Evolutionary conservation across 1,140 invertebrate species (phyloP).

Genomic region (Geopemphigus sp.): DNA sequence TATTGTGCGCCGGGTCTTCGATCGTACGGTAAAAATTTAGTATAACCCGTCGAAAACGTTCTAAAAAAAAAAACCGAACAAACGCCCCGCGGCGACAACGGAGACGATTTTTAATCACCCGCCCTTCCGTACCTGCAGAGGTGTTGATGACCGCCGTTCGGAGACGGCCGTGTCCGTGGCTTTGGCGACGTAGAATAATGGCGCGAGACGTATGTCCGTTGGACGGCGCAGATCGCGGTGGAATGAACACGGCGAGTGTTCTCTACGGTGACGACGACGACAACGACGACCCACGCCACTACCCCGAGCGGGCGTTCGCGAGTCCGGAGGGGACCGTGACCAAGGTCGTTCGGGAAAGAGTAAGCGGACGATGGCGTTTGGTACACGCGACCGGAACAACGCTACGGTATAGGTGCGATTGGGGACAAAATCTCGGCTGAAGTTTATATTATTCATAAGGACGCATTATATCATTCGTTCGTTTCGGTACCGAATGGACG

Average conservation of each 20-base stretch:
- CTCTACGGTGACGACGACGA: not conserved
- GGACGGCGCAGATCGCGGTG: conserved; percentile 6
- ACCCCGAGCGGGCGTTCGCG: not conserved
- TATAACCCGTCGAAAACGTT: no score
- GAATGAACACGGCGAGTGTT: conserved; percentile 4
- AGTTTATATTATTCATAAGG: no score
- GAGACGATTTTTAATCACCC: no score
- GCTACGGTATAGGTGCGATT: not conserved
- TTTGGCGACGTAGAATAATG: not conserved
- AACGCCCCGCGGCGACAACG: no score
- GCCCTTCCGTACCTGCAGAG: not conserved
- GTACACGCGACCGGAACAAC: not conserved
- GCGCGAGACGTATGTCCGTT: not conserved
- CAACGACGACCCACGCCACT: not conserved
- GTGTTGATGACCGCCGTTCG: not conserved
- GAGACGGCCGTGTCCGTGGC: not conserved
- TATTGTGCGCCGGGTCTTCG: no score
- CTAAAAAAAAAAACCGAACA: no score
- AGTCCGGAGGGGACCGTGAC: not conserved
- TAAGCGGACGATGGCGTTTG: not conserved
- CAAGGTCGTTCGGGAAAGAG: conserved; percentile 32
- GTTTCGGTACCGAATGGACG: no score
- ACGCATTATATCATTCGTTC: no score
- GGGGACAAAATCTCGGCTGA: no score
- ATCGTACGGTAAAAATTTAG: no score